Percentiles rank a stretch among this genome's conserved stretches.
phyloP scores from a whole-genome alignment of 2,113 vertebrate genomes.

The Eulemur rufifrons region DNA sequence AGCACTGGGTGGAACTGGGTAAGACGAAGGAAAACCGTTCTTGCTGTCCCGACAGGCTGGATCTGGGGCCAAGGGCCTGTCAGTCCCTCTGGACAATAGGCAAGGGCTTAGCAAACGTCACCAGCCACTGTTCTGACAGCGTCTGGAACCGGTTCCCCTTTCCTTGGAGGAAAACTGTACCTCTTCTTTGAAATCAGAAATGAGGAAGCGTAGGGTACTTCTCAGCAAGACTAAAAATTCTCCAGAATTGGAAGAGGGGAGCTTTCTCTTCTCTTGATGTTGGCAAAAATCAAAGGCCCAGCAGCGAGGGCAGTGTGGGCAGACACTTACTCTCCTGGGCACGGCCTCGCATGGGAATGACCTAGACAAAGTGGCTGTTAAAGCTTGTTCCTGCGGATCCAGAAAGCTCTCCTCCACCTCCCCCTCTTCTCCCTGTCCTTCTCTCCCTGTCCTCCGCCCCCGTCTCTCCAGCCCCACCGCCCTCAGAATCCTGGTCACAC shows the following conservation, averaged over 20 bases:
- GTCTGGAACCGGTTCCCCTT: background rate
- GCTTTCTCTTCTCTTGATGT: background rate
- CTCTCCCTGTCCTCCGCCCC: background rate
- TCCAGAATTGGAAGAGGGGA: background rate
- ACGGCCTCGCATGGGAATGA: background rate
- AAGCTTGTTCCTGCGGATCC: background rate
- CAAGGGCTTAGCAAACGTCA: background rate
- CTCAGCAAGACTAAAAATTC: background rate
- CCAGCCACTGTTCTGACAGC: background rate
- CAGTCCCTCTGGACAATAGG: background rate
- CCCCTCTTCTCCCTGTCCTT: no score
- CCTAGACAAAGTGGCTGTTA: background rate
- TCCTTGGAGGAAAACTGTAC: background rate
- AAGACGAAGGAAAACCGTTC: background rate
- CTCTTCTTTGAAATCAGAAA: conserved; percentile 48
- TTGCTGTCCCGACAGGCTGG: background rate
- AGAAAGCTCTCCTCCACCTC: background rate
- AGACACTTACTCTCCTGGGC: background rate
- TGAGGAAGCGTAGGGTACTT: background rate
- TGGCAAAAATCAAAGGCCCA: background rate
- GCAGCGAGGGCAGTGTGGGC: background rate
- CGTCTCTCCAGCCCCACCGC: no score
- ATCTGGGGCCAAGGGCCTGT: no score
- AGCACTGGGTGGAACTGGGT: background rate
- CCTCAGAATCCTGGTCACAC: background rate